A percentile compares a stretch with the other conserved stretches of the same genome.
Conservation (phyloP, 2,113 vertebrate species). For the Trinectes maculatus region DNA sequence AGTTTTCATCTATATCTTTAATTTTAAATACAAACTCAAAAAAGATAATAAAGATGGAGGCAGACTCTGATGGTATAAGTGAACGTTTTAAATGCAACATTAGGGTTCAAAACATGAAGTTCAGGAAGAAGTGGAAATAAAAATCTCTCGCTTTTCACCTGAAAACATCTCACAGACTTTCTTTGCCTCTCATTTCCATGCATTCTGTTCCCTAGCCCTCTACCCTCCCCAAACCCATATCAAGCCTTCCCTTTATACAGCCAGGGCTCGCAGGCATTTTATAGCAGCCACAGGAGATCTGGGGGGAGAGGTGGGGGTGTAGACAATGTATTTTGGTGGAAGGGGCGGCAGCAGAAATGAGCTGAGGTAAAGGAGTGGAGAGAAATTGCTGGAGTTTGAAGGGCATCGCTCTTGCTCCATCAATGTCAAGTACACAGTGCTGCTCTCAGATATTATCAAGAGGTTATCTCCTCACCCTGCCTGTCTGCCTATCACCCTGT, state of each 20-base stretch:
- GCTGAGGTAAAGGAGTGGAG: conserved; percentile 51
- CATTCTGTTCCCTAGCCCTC: conserved; percentile 8
- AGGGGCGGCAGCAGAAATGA: conserved; percentile 54
- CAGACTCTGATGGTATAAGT: neutral
- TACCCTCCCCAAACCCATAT: conserved; percentile 28
- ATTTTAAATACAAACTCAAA: conserved; percentile 1
- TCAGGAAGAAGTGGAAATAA: neutral
- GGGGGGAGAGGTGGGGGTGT: conserved; percentile 11
- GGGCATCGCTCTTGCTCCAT: conserved; percentile 79
- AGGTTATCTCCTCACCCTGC: conserved; percentile 73
- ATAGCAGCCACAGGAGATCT: conserved; percentile 66
- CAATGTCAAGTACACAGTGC: conserved; percentile 71
- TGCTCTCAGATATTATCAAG: conserved; percentile 77
- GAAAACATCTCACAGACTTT: conserved; percentile 9
- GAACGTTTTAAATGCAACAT: neutral
- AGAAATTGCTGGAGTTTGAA: conserved; percentile 78
- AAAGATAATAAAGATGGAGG: neutral
- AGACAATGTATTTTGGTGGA: conserved; percentile 62
- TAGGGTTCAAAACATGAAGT: neutral
- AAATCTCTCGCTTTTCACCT: neutral
- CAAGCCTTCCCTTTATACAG: conserved; percentile 24
- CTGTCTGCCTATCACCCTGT: conserved; percentile 61
- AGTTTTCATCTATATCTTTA: no score
- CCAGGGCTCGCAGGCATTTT: conserved; percentile 65
- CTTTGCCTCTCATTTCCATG: conserved; percentile 27